These are phyloP conservation scores for Hormaphis cornu DNA, from an alignment of 1,140 invertebrate genomes.

Conservation along the genomic window DNA sequence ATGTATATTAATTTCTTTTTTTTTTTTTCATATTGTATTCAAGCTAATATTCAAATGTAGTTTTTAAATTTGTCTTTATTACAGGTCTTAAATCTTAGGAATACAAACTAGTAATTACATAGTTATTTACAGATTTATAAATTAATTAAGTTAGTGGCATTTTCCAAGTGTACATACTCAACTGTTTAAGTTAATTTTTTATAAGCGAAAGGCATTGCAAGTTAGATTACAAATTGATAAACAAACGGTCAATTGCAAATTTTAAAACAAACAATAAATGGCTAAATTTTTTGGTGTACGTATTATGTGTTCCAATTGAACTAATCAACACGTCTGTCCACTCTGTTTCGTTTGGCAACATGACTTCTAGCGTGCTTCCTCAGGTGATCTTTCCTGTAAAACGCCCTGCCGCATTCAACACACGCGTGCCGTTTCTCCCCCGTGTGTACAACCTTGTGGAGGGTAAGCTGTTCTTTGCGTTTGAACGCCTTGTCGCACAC, in stretches of 20 bases:
- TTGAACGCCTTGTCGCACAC: slow-evolving; percentile 50
- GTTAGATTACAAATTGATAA: not conserved
- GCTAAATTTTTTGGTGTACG: not conserved
- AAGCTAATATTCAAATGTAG: not conserved
- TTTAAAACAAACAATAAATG: not conserved
- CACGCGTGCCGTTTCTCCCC: slow-evolving; percentile 46
- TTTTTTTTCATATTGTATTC: not conserved
- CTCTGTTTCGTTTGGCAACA: slow-evolving; percentile 53
- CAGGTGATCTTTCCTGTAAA: slow-evolving; percentile 49
- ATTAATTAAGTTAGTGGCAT: not conserved
- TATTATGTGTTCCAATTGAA: slow-evolving; percentile 40
- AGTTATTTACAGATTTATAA: not conserved
- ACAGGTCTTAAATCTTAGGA: not conserved
- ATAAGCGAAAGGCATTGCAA: slow-evolving; percentile 6
- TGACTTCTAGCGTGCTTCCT: slow-evolving; percentile 52
- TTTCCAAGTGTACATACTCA: not conserved
- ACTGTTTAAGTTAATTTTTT: not conserved
- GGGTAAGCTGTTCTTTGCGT: slow-evolving; percentile 48
- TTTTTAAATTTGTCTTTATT: not conserved
- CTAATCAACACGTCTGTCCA: slow-evolving; percentile 45
- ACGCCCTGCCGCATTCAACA: slow-evolving; percentile 50
- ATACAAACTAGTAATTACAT: slow-evolving; percentile 11
- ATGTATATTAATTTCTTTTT: not conserved
- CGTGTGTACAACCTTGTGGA: slow-evolving; percentile 47
- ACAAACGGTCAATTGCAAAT: not conserved